Base-by-base conservation (phyloP, 1,140 invertebrate species). In the Chrysoperla carnea region DNA sequence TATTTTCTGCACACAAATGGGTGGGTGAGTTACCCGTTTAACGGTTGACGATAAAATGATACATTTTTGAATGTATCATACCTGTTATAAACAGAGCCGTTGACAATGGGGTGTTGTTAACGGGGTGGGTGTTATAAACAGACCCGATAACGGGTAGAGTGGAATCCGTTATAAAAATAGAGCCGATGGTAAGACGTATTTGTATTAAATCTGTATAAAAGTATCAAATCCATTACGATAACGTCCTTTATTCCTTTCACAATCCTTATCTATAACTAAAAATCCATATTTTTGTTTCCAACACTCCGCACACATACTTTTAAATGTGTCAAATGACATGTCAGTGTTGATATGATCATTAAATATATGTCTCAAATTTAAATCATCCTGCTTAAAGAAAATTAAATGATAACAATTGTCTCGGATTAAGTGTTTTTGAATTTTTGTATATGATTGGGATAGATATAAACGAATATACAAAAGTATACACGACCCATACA, bases 231-330 rank as follows among this genome's bases (percentile, higher is more conserved):
- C 40, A 15, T 45, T 39, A 28, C 47, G 43, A 33, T 47, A 50
- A 36, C 46, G 31, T 8, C 47, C 49, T 28, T 45, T 17, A 44
- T 50, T 41, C 8, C 49, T n/a, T n/a, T 48, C 38, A 33, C 44
- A 45, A 33, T 52, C 46, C 42, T 50, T 52, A 36, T 47, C 44
- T 17, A 50, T 52, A 1, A 46, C 37, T 41, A 50, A 1, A 29
- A 51, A 50, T n/a, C 44, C 44, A 46, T 40, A 23, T 23, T 23
- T 23, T 23, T 42, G 15, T 27, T 48, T 46, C 48, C 50, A 53
- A 29, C 44, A 49, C 6, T 14, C 35, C 4, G 38, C 36, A 37
- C 50, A 54, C 27, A 54, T 41, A 4, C 48, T 12, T 29, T 43
- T 43, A 41, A 54, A 52, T 29, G 47, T 12, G 27, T 37, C n/a